Percentiles rank a stretch among this genome's conserved stretches.
phyloP scores from a whole-genome alignment of 2,113 vertebrate genomes.

The Pipa parva region DNA sequence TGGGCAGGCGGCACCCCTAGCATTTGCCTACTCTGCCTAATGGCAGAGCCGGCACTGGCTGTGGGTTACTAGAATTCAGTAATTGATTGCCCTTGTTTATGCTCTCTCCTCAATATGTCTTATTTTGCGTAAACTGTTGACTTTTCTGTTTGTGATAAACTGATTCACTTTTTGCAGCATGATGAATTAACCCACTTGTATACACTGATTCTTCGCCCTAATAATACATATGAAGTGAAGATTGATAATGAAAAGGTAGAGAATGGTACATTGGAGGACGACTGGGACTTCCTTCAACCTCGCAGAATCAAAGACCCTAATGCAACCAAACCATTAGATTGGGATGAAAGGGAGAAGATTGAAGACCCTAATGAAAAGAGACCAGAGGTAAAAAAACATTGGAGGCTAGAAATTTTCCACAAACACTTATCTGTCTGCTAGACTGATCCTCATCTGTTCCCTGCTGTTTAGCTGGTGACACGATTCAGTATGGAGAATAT shows the following conservation, averaged over 20 bases:
- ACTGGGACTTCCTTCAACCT: conserved; percentile 78
- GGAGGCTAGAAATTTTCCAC: too few species aligned
- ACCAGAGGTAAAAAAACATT: conserved; percentile 63
- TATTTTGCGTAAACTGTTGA: too few species aligned
- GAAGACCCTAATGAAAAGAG: conserved; percentile 75
- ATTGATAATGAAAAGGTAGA: conserved; percentile 79
- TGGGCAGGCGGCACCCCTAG: too few species aligned
- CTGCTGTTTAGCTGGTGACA: too few species aligned
- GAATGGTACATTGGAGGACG: conserved; percentile 68
- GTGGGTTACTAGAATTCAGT: too few species aligned
- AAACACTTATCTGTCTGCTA: too few species aligned
- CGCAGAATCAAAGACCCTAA: conserved; percentile 74
- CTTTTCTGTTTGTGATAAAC: too few species aligned
- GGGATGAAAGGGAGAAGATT: conserved; percentile 73
- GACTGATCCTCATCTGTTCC: too few species aligned
- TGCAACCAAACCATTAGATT: conserved; percentile 74
- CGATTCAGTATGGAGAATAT: too few species aligned
- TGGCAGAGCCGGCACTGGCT: too few species aligned
- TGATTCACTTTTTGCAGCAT: conserved; percentile 56
- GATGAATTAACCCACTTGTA: conserved; percentile 77
- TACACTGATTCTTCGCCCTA: conserved; percentile 71
- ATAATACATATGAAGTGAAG: conserved; percentile 82
- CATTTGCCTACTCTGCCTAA: too few species aligned
- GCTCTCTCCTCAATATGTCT: neutral
- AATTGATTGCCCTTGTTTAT: neutral